Base-by-base conservation (phyloP, 2,113 vertebrate species). In the Oxyruncus cristatus region DNA sequence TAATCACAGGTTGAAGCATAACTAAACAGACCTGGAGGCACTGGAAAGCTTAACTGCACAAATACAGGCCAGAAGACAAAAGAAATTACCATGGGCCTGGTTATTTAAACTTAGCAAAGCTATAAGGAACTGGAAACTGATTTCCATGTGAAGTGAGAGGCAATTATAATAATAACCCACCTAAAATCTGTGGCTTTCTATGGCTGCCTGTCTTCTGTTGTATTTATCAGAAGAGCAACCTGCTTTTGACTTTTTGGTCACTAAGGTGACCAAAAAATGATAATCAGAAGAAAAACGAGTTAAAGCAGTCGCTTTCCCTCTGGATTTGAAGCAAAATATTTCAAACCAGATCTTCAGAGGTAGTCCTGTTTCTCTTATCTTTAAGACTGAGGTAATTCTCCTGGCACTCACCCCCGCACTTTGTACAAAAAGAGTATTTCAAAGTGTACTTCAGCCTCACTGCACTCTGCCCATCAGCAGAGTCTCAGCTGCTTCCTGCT, bases 401-500 rank as follows among this genome's bases (percentile, higher is more conserved):
- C 76, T 94, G 80, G 94, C 84, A 86, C 20, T 80, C 77, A 80
- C 76, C 86, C 50, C 53, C 12, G 46, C 42, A 76, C 90, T 95
- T 95, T 14, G 13, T 44, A 88, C 90, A 71, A 58, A 46, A 71
- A 24, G 65, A 92, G n/a, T 22, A 72, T 73, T 59, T 58, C 73
- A 85, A n/a, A 59, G 90, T 87, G 72, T 18, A 56, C 66, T 58
- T 63, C 93, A 93, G 15, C 53, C 67, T 81, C 44, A 2, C 18
- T 16, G 33, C 14, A 8, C 68, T 71, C 63, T 75, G 88, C 75
- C 59, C 61, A 30, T 37, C 26, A 27, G 35, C 3, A 35, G 12
- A 42, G 87, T 50, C 84, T 91, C 74, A 84, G 65, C 74, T 39
- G 74, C 83, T 95, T 97, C 88, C 96, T 93, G 67, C 56, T 44